Base-by-base conservation (phyloP, 2,888 invertebrate genomes). In the Cantharis rustica region DNA sequence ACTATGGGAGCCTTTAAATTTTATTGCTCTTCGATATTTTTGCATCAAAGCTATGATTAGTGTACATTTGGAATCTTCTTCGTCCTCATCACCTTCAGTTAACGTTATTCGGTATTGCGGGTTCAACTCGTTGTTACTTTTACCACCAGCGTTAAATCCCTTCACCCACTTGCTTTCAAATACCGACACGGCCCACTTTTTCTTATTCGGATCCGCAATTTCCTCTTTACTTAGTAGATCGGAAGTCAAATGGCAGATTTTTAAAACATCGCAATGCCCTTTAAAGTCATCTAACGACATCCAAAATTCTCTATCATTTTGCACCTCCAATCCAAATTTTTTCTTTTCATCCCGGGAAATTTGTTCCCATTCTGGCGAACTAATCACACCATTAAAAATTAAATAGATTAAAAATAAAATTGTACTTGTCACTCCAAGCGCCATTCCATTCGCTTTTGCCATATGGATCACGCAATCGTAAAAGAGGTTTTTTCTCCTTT, bases 221-320 rank as follows among this genome's bases (percentile, higher is more conserved):
- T 93, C 93, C 17, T 93, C 93, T 7, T 95, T 95, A 68, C 95
- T 94, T 82, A 98, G 87, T 0, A 97, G 95, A 85, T 98, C 98
- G 0, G 98, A 98, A 85, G 95, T 97, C 88, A 98, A 93, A 87
- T 98, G 98, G 87, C 98, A 98, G 81, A 99, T 95, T 88, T 98
- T 98, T 81, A 98, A 91, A 80, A 93, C 92, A 87, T 86, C 89
- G 86, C 98, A 98, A 84, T 95, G 93, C n/a, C 89, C 90, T 69
- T 93, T 90, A 85, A 97, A 98, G 87, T 99, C 98, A 84, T 94
- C 94, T 88, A 93, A 97, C 0, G 96, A 93, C 95, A 98, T 98
- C 98, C 98, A 99, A 88, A 99, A 99, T 89, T 99, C 98, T 0
- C 99, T 99, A 84, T 99, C 99, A 5, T 94, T 92, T 83, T 96